phyloP scores from a whole-genome alignment of 1,140 invertebrate genomes.

The Vanessa atalanta region DNA sequence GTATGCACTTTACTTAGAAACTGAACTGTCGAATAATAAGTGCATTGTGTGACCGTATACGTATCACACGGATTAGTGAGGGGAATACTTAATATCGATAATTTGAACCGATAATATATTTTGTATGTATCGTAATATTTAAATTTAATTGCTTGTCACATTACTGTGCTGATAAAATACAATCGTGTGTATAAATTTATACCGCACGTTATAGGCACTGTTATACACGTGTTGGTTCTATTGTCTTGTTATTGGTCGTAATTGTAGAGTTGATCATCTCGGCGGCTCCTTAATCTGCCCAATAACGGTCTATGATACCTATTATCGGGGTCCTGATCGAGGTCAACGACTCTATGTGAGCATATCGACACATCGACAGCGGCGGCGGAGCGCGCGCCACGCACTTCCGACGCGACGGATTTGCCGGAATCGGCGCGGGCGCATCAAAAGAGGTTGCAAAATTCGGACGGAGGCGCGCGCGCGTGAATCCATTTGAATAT shows the following conservation, averaged over 20 bases:
- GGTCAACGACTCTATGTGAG: conserved; percentile 69
- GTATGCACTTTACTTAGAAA: conserved; percentile 79
- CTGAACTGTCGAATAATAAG: conserved; percentile 78
- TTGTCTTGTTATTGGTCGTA: not conserved
- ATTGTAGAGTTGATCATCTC: conserved; percentile 35
- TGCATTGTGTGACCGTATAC: conserved; percentile 77
- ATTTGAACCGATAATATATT: conserved; percentile 44
- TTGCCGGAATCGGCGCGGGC: conserved; percentile 79
- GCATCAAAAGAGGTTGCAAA: conserved; percentile 77
- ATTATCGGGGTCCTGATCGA: conserved; percentile 68
- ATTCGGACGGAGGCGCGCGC: conserved; percentile 75
- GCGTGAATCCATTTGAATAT: conserved; percentile 80
- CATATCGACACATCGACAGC: conserved; percentile 69
- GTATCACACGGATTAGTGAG: conserved; percentile 74
- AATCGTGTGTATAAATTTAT: not conserved
- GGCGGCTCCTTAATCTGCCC: conserved; percentile 62
- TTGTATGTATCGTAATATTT: not conserved
- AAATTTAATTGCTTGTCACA: conserved; percentile 11
- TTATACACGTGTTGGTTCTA: conserved; percentile 14
- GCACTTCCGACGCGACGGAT: conserved; percentile 80
- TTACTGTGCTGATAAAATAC: not conserved
- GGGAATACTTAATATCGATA: conserved; percentile 75
- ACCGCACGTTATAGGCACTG: conserved; percentile 6
- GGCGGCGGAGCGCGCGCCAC: conserved; percentile 65
- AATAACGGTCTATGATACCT: conserved; percentile 59